Conservation (phyloP, 2,888 invertebrate genomes). For the Eudasyphora cyanicolor region DNA sequence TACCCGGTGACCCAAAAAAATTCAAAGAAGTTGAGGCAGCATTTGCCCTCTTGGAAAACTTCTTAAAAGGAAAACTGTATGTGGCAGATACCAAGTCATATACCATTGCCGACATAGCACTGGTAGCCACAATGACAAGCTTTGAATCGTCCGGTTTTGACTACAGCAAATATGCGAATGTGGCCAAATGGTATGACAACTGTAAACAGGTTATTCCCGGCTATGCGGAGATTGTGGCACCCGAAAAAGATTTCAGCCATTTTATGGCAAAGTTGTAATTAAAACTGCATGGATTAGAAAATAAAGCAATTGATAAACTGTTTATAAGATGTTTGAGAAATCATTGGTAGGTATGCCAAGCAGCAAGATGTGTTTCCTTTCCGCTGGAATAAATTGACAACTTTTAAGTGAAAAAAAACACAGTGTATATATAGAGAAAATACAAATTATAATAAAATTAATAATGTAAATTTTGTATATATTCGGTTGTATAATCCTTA, state of each 20-base stretch:
- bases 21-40: slow-evolving; percentile 85
- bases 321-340: too few relatives aligned
- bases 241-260: slow-evolving; percentile 80
- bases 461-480: too few relatives aligned
- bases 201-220: slow-evolving; percentile 82
- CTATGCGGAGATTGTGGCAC: slow-evolving; percentile 82
- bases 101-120: slow-evolving; percentile 89
- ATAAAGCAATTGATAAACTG: too few relatives aligned
- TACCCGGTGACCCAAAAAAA: slow-evolving; percentile 84
- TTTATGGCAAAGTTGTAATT: slow-evolving; percentile 58
- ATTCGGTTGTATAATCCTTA: too few relatives aligned
- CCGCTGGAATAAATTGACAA: too few relatives aligned
- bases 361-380: too few relatives aligned
- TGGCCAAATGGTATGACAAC: slow-evolving; percentile 83
- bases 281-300: too few relatives aligned
- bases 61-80: slow-evolving; percentile 86
- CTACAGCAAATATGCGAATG: slow-evolving; percentile 85
- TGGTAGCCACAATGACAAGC: slow-evolving; percentile 86
- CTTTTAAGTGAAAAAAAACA: too few relatives aligned
- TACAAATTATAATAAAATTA: too few relatives aligned
- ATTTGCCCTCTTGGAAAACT: slow-evolving; percentile 85
- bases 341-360: too few relatives aligned
- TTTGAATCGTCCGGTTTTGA: slow-evolving; percentile 85
- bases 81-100: slow-evolving; percentile 85
- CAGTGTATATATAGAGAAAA: too few relatives aligned